Evolutionary conservation across 2,888 invertebrate genomes (phyloP), one percentile per base, ranked within the genome.

Genomic region (Phaonia tiefii): DNA sequence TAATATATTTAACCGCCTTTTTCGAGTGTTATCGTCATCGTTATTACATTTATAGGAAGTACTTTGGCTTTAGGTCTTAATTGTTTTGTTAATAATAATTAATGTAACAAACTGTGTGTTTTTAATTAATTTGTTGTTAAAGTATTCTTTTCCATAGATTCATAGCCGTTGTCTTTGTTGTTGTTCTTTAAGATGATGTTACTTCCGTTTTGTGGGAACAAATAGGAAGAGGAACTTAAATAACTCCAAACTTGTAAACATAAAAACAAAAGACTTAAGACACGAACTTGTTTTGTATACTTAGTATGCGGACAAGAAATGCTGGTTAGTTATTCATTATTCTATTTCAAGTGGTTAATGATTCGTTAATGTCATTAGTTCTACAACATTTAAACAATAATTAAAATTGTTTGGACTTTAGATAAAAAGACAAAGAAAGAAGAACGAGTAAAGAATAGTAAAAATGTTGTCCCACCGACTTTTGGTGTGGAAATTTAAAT

Each of bases 221-320:
- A 20, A 54, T 31, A 58, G 37, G 15, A 54, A 51, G 22, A 58
- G 37, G 31, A 58, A 58, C 58, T 22, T 1, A 58, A n/a, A n/a
- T n/a, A n/a, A 31, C 2, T 7, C 22, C 8, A 3, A 31, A 8
- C 31, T 31, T 31, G 31, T 31, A 54, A 13, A 31, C 31, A 60
- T 10, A 39, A 58, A 66, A 77, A 71, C 70, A 77, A 77, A 74
- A 74, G 76, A 76, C 80, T 80, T 58, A 80, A 76, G 67, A 70
- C 56, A 65, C 42, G 51, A 74, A 51, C 71, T 58, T 39, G 31
- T 25, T 80, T 73, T 0, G 1, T 31, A 0, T 42, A 10, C 25
- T 2, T 37, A 58, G 20, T 20, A 8, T 22, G 25, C 11, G 1
- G 25, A 31, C 8, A 8, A 31, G 31, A 31, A 31, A 31, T 31